Conservation (phyloP, 1,140 invertebrate species). For the Lepidostoma basale region DNA sequence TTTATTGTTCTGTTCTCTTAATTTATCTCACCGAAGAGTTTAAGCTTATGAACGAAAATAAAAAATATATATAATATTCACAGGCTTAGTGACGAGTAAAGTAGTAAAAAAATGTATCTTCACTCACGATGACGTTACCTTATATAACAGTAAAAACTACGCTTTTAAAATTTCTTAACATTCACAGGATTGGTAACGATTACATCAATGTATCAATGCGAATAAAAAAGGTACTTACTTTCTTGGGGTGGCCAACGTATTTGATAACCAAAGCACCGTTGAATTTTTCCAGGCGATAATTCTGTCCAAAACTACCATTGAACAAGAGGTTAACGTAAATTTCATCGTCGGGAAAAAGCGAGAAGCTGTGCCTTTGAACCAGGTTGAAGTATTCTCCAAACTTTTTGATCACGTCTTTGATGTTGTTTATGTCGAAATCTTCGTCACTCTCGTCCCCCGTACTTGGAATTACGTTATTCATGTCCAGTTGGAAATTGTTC, state of each 20-base stretch:
- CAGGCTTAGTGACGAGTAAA: no score
- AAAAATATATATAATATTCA: no score
- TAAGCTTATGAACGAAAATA: no score
- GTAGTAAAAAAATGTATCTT: no score
- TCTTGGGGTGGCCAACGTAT: constrained; percentile 7
- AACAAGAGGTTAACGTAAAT: constrained; percentile 15
- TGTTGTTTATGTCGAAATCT: constrained; percentile 13
- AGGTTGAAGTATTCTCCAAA: constrained; percentile 9
- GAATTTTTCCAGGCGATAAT: constrained; percentile 12
- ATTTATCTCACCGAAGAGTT: no score
- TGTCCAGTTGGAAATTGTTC: neutral
- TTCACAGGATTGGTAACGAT: no score
- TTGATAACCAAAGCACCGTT: neutral
- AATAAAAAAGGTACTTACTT: neutral
- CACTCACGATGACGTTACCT: no score
- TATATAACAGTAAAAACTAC: no score
- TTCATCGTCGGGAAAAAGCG: neutral
- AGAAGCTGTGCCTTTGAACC: neutral
- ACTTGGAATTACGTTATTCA: neutral
- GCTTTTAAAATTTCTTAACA: no score
- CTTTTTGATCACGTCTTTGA: constrained; percentile 16
- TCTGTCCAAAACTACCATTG: constrained; percentile 16
- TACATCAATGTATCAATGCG: no score
- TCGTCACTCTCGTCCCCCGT: neutral
- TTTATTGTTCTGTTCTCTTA: no score